phyloP scores from a whole-genome alignment of 2,113 vertebrate genomes.

The Tringa solitaria region DNA sequence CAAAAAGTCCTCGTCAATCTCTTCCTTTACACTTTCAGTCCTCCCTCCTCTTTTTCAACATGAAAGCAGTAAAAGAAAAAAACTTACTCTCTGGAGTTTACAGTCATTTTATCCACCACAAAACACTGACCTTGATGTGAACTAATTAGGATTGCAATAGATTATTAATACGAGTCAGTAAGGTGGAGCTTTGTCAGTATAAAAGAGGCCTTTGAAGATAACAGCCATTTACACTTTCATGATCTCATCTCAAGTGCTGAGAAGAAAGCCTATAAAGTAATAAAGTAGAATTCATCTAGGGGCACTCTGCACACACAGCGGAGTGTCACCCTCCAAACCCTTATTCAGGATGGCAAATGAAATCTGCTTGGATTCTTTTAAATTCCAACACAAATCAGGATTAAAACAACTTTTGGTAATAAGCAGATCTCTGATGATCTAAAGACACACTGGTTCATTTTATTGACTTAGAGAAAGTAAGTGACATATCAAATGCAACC shows the following conservation, averaged over 20 bases:
- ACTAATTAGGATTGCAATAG: conserved; percentile 68
- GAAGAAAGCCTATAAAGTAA: conserved; percentile 71
- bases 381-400: conserved; percentile 59
- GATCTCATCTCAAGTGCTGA: conserved; percentile 65
- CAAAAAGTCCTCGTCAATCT: background rate
- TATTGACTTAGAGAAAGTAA: conserved; percentile 68
- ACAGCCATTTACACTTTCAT: conserved; percentile 61
- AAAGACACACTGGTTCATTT: conserved; percentile 61
- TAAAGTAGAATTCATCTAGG: conserved; percentile 68
- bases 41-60: background rate
- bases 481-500: conserved; percentile 76
- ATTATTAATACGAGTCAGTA: conserved; percentile 47
- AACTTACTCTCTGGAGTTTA: conserved; percentile 5
- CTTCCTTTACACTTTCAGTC: background rate
- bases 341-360: conserved; percentile 45
- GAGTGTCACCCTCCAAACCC: conserved; percentile 39
- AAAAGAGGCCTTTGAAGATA: conserved; percentile 75
- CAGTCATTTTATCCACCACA: conserved; percentile 3
- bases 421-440: conserved; percentile 75
- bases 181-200: conserved; percentile 40
- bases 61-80: background rate
- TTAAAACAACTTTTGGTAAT: conserved; percentile 63
- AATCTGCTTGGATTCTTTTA: conserved; percentile 65
- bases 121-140: conserved; percentile 66
- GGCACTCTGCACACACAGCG: conserved; percentile 15